Conservation (phyloP, 2,888 invertebrate genomes). For the Parelbella ahira region DNA sequence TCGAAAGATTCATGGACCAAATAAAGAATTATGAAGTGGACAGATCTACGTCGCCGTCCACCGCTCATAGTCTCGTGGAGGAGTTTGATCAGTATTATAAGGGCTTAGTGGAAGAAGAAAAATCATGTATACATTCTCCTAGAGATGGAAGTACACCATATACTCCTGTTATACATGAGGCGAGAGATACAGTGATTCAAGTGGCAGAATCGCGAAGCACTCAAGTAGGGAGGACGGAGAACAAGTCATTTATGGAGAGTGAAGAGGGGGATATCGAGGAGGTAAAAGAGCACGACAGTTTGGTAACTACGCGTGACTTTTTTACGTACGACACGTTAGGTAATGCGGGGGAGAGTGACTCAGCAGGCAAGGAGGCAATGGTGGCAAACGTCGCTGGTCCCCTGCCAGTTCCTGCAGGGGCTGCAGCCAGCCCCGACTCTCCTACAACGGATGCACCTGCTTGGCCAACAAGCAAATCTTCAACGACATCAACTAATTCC, state of each 20-base stretch:
- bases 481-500: slow-evolving; percentile 28
- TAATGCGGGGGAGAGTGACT: slow-evolving; percentile 29
- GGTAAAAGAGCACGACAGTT: slow-evolving; percentile 7
- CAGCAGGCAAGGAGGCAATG: too few species aligned
- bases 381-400: slow-evolving; percentile 45
- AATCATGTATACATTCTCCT: slow-evolving; percentile 29
- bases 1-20: slow-evolving; percentile 56
- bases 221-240: slow-evolving; percentile 13
- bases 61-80: slow-evolving; percentile 67
- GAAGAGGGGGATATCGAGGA: slow-evolving; percentile 25
- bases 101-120: slow-evolving; percentile 47
- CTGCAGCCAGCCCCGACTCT: slow-evolving; percentile 38
- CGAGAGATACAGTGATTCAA: slow-evolving; percentile 12
- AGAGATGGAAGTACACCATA: too few species aligned
- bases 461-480: slow-evolving; percentile 33
- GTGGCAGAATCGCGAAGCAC: slow-evolving; percentile 5
- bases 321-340: slow-evolving; percentile 28
- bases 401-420: slow-evolving; percentile 58
- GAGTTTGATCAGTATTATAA: slow-evolving; percentile 68
- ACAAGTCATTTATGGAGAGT: not conserved
- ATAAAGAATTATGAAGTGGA: slow-evolving; percentile 53
- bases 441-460: slow-evolving; percentile 32
- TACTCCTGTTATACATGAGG: not conserved
- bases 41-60: slow-evolving; percentile 54
- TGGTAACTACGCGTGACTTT: slow-evolving; percentile 6